Percentiles rank a stretch among this genome's conserved stretches.
Evolutionary conservation across 2,888 invertebrate genomes (phyloP).

Genomic region (Pheosia tremula): DNA sequence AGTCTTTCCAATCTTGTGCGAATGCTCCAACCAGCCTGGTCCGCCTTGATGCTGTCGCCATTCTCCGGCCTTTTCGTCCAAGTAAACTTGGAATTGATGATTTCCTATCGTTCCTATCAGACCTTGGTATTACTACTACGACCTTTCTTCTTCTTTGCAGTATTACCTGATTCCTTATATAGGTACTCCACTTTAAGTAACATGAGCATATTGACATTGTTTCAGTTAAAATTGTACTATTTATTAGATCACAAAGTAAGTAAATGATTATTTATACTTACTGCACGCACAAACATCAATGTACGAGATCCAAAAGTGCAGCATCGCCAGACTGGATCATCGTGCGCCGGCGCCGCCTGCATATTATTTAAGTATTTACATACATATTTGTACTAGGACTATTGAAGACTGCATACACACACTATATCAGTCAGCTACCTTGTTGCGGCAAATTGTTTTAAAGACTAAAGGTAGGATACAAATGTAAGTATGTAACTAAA

Average conservation of each 20-base stretch:
- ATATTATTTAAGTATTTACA: background rate
- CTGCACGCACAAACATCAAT: background rate
- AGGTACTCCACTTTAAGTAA: no score
- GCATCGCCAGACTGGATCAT: background rate
- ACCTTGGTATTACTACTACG: no score
- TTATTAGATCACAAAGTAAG: no score
- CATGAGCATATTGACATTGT: no score
- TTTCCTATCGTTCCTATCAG: no score
- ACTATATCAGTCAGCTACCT: background rate
- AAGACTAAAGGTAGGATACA: no score
- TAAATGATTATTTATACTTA: background rate
- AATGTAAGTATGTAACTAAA: no score
- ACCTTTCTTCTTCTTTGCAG: no score
- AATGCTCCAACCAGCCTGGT: background rate
- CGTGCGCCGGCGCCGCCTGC: background rate
- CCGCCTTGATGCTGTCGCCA: background rate
- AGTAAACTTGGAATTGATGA: background rate
- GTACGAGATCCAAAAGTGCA: background rate
- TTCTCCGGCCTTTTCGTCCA: background rate
- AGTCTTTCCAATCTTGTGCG: background rate
- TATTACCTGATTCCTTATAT: no score
- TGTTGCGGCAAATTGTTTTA: background rate
- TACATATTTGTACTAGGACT: background rate
- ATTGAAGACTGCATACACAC: background rate
- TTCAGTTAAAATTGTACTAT: no score